phyloP scores from a whole-genome alignment of 2,888 invertebrate species.

The Ennomos erosarius region DNA sequence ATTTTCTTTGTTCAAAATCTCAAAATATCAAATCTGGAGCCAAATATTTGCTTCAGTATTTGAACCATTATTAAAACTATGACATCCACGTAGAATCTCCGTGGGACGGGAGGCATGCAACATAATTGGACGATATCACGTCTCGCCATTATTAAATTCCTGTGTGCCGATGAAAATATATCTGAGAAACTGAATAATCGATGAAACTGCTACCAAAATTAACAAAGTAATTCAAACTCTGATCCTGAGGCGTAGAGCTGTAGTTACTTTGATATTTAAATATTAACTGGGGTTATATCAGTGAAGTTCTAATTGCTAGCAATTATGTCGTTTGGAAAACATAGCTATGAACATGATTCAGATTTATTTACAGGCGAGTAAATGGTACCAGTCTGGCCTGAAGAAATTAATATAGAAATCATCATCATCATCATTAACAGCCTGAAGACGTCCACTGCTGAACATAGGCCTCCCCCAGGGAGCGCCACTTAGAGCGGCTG shows the following conservation, averaged over 20 bases:
- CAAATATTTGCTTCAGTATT: not conserved
- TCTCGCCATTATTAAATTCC: slow-evolving; percentile 41
- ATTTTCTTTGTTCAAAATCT: no score
- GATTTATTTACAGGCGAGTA: no score
- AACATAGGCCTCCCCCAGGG: no score
- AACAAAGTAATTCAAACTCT: slow-evolving; percentile 5
- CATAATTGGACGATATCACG: slow-evolving; percentile 37
- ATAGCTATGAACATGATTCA: no score
- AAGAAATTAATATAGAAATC: no score
- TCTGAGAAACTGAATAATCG: slow-evolving; percentile 31
- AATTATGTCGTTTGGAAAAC: no score
- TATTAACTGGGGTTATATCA: not conserved
- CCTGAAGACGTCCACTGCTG: no score
- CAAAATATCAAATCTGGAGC: not conserved
- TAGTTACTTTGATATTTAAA: not conserved
- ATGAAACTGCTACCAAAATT: slow-evolving; percentile 10
- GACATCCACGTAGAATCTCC: slow-evolving; percentile 24
- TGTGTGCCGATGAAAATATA: slow-evolving; percentile 32
- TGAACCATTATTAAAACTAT: slow-evolving; percentile 11
- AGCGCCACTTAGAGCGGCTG: no score
- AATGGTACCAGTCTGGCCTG: no score
- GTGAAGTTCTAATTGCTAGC: not conserved
- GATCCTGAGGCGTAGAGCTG: not conserved
- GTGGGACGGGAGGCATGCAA: slow-evolving; percentile 19
- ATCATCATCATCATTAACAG: no score